Evolutionary conservation across 2,797 vertebrate genomes (phyloP).

Genomic region (Martes flavigula): DNA sequence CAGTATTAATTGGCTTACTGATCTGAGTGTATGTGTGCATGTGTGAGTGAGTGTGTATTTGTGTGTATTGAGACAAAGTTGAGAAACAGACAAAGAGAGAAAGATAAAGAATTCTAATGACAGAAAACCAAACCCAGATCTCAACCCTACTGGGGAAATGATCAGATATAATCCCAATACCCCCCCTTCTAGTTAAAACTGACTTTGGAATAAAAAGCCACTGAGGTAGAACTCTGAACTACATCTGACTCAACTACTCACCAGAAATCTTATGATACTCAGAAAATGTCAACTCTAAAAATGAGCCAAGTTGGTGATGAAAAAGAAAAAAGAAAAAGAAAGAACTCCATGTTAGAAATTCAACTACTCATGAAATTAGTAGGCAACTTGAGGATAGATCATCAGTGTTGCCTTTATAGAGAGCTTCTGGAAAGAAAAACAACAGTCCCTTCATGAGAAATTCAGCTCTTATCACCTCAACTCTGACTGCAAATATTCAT

Average conservation of each 20-base stretch:
- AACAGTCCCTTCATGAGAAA: not conserved
- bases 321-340: not conserved
- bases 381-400: not conserved
- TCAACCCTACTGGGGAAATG: not conserved
- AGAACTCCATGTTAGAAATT: not conserved
- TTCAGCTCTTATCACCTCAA: not conserved
- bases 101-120: not conserved
- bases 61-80: not conserved
- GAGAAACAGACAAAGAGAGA: not conserved
- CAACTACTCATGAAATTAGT: not conserved
- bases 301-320: not conserved
- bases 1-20: not conserved
- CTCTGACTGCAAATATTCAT: not conserved
- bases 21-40: not conserved
- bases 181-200: not conserved
- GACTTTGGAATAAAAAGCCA: slow-evolving; percentile 6
- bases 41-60: not conserved
- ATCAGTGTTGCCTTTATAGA: not conserved
- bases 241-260: not conserved
- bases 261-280: not conserved
- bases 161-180: not conserved
- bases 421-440: not conserved
- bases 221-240: not conserved
- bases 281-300: slow-evolving; percentile 21
- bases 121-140: not conserved